phyloP scores from a whole-genome alignment of 2,113 vertebrate species.

The Pheucticus melanocephalus region DNA sequence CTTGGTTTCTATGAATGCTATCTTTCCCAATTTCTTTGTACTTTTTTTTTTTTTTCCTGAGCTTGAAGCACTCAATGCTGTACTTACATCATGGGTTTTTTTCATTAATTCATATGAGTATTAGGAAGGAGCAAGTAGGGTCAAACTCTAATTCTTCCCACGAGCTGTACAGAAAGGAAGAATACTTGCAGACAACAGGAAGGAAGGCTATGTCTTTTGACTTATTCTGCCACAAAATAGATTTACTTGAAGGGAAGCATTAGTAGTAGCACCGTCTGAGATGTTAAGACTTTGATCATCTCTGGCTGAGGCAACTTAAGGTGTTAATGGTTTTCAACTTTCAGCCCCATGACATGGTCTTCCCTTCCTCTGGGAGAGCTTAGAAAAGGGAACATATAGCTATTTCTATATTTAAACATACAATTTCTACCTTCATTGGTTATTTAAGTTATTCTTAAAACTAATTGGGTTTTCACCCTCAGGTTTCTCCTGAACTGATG shows the following conservation, averaged over 20 bases:
- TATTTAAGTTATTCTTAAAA: background rate
- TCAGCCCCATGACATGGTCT: background rate
- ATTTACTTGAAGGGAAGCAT: background rate
- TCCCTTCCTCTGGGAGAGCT: background rate
- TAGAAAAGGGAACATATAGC: background rate
- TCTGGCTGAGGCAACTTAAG: background rate
- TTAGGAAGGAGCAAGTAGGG: background rate
- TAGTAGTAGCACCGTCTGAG: background rate
- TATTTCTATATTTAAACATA: background rate
- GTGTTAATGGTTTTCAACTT: background rate
- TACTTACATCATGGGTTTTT: background rate
- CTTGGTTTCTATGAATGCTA: background rate
- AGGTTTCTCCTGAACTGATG: background rate
- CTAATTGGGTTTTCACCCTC: background rate
- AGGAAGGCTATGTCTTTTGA: background rate
- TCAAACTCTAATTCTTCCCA: background rate
- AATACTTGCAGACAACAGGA: background rate
- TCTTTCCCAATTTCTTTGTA: background rate
- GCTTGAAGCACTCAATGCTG: background rate
- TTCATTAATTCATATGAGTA: background rate
- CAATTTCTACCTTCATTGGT: background rate
- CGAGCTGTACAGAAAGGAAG: background rate
- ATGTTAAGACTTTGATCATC: background rate
- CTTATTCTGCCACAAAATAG: background rate
- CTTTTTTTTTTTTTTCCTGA: background rate